A percentile compares a stretch with the other conserved stretches of the same genome.
Conservation (phyloP, 1,140 invertebrate genomes). For the Apocrypta bakeri region DNA sequence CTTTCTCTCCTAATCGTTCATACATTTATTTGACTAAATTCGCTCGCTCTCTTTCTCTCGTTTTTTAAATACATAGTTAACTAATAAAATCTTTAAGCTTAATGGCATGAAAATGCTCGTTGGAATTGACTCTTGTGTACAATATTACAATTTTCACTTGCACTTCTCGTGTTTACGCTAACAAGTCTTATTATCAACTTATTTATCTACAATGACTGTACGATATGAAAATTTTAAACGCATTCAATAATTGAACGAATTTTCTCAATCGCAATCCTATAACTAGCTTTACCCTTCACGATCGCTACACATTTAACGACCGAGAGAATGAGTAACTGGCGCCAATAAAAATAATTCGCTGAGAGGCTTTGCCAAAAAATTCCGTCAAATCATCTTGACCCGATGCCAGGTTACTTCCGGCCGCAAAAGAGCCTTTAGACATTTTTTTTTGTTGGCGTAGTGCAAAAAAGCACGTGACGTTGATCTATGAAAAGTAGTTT, state of each 20-base stretch:
- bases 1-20: constrained; percentile 43
- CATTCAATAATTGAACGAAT: neutral
- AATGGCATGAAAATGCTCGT: constrained; percentile 74
- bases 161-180: constrained; percentile 57
- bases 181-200: constrained; percentile 36
- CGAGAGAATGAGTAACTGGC: constrained; percentile 35
- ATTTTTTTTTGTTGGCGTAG: constrained; percentile 17
- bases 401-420: constrained; percentile 47
- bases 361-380: constrained; percentile 48
- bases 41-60: constrained; percentile 34
- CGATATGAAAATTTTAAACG: neutral
- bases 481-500: constrained; percentile 46
- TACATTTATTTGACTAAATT: constrained; percentile 28
- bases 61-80: constrained; percentile 56
- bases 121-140: constrained; percentile 74
- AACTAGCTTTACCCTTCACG: constrained; percentile 12
- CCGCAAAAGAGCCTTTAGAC: constrained; percentile 35
- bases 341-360: constrained; percentile 52
- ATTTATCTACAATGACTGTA: neutral
- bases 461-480: constrained; percentile 22
- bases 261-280: constrained; percentile 31
- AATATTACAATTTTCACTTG: constrained; percentile 63
- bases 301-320: constrained; percentile 40
- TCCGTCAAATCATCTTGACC: constrained; percentile 49
- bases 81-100: constrained; percentile 72